Evolutionary conservation across 2,888 invertebrate species (phyloP).

Genomic region (Dichetophora obliterata): DNA sequence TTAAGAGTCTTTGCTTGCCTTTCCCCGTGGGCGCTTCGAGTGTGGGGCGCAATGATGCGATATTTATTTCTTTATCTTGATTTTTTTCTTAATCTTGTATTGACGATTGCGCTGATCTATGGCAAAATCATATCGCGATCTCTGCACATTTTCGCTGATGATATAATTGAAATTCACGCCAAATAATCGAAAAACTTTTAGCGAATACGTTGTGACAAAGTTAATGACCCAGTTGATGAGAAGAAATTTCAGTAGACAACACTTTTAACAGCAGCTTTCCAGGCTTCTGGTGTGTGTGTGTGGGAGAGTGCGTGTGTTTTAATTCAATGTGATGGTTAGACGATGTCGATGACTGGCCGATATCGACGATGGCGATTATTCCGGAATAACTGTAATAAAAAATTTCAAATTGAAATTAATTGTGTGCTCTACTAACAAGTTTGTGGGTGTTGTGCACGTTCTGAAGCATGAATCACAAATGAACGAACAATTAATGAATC

Average conservation of each 20-base stretch:
- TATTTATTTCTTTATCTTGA: conserved; percentile 59
- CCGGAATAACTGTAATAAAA: too few species aligned
- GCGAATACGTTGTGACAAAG: conserved; percentile 70
- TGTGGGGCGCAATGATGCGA: not conserved
- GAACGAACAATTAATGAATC: not conserved
- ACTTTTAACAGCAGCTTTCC: conserved; percentile 21
- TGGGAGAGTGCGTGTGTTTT: too few species aligned
- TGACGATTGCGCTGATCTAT: conserved; percentile 70
- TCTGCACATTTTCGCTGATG: conserved; percentile 71
- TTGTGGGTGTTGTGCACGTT: not conserved
- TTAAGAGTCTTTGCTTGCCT: conserved; percentile 25
- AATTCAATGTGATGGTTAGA: not conserved
- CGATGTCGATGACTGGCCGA: too few species aligned
- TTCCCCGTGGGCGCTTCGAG: conserved; percentile 31
- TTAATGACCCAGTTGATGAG: conserved; percentile 58
- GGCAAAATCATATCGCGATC: conserved; percentile 71
- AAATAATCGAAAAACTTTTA: conserved; percentile 67
- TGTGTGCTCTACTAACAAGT: not conserved
- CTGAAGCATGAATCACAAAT: not conserved
- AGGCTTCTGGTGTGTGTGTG: not conserved
- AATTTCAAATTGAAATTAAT: too few species aligned
- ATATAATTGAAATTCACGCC: conserved; percentile 66
- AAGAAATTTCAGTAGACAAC: conserved; percentile 44
- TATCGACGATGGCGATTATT: too few species aligned
- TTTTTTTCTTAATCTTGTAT: conserved; percentile 70